Evolutionary conservation across 1,140 invertebrate species (phyloP), one percentile per base, ranked within the genome.

Genomic region (Drosophila albomicans): DNA sequence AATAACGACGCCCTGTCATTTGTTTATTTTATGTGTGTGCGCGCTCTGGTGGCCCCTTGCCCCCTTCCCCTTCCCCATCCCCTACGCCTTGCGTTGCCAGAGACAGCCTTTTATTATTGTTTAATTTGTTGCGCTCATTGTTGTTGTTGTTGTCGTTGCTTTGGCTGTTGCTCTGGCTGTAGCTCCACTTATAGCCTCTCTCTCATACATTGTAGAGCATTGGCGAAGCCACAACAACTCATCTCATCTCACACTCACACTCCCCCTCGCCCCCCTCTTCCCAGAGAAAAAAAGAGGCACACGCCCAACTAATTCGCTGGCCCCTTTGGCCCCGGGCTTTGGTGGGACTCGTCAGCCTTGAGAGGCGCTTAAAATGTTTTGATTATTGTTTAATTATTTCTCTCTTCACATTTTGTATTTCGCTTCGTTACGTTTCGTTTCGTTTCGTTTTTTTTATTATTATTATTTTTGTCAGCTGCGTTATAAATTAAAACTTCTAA

Each of bases 351-450:
- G 71, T 48, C 84, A 88, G 68, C 82, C 82, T 87, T 87, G 82
- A 78, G 80, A 74, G 81, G 84, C 81, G 82, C 82, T 88, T 87
- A 87, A 87, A 88, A 88, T 87, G 84, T 79, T 86, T 86, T 87
- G 79, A 82, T 88, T 87, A 79, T 84, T 82, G 64, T 75, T 79
- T 79, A 75, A 79, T 71, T 81, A 78, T 86, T 56, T 63, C 28
- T 77, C 66, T 78, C 45, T 20, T 54, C 28, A 41, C 6, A 8
- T 35, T 35, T 54, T 54, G 3, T 54, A 15, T 54, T 6, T 13
- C 5, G 20, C 20, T 25, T 25, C 35, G 35, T 38, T 8, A 1
- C 3, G 13, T 45, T 30, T 7, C 52, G 61, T 49, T 56, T 56
- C 25, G 32, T 25, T 11, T 38, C 32, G 32, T 38, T 38, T 38